Percentiles rank a stretch among this genome's conserved stretches.
These are phyloP conservation scores for Coptotermes formosanus DNA, from an alignment of 1,140 invertebrate species.

Conservation along the genomic window DNA sequence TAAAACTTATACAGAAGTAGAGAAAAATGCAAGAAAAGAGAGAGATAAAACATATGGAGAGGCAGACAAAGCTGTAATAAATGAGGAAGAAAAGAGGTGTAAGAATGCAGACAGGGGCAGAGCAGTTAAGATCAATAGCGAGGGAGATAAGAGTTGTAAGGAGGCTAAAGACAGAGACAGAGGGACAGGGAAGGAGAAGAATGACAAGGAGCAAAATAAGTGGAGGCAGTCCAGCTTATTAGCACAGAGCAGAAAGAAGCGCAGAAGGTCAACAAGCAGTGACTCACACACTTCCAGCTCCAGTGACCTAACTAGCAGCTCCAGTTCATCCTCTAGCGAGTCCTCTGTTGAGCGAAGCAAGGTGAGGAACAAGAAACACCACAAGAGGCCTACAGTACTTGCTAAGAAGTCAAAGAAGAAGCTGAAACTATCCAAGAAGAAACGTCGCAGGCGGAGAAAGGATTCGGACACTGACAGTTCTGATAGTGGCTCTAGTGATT, in stretches of 20 bases:
- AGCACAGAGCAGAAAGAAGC: neutral
- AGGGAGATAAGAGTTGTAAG: neutral
- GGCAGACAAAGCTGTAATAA: neutral
- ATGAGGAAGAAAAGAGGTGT: neutral
- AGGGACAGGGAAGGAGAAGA: constrained; percentile 11
- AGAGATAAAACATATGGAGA: neutral
- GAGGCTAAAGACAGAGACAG: neutral
- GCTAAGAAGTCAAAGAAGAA: constrained; percentile 16
- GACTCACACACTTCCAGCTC: neutral
- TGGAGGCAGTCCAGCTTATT: neutral
- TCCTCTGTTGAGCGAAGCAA: neutral
- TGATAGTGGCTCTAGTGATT: neutral
- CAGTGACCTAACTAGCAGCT: neutral
- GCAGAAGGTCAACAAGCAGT: neutral
- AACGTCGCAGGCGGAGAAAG: neutral
- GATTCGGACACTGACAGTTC: constrained; percentile 14
- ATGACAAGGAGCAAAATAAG: neutral
- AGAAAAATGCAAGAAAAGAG: neutral
- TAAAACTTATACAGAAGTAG: neutral
- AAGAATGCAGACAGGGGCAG: neutral
- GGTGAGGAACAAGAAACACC: neutral
- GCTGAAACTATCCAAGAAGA: neutral
- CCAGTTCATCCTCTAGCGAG: neutral
- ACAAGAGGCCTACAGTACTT: neutral
- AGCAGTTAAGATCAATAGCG: neutral